Percentiles rank a stretch among this genome's conserved stretches.
phyloP scores from a whole-genome alignment of 2,797 vertebrate species.

The Poeciliopsis paucimaculata region DNA sequence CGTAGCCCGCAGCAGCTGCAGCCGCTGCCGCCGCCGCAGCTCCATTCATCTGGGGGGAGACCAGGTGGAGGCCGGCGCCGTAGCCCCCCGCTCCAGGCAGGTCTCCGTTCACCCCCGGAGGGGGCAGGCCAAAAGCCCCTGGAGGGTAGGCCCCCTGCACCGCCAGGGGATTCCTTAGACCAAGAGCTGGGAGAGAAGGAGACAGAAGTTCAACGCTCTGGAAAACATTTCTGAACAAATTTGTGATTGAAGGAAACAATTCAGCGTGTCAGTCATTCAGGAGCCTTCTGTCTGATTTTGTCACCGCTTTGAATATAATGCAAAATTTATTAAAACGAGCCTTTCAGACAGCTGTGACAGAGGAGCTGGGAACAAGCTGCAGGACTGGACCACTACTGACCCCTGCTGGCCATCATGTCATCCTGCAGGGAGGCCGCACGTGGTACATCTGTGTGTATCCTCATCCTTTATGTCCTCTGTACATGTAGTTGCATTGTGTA shows the following conservation, averaged over 20 bases:
- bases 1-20: slow-evolving; percentile 79
- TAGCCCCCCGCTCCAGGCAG: slow-evolving; percentile 80
- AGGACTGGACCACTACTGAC: slow-evolving; percentile 76
- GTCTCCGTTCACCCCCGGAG: slow-evolving; percentile 87
- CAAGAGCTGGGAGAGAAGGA: slow-evolving; percentile 77
- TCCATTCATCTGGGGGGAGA: slow-evolving; percentile 88
- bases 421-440: slow-evolving; percentile 29
- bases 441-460: not conserved
- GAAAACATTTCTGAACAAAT: slow-evolving; percentile 9
- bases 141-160: slow-evolving; percentile 88
- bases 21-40: slow-evolving; percentile 71
- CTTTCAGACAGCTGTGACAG: slow-evolving; percentile 48
- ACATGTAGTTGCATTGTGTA: slow-evolving; percentile 33
- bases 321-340: slow-evolving; percentile 24
- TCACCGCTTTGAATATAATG: slow-evolving; percentile 5
- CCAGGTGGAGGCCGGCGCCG: slow-evolving; percentile 83
- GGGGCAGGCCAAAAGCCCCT: slow-evolving; percentile 85
- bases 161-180: slow-evolving; percentile 86
- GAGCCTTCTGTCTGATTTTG: slow-evolving; percentile 4
- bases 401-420: slow-evolving; percentile 71
- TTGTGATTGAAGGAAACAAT: slow-evolving; percentile 16
- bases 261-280: not conserved
- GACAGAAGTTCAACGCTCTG: slow-evolving; percentile 1
- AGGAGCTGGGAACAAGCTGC: slow-evolving; percentile 51
- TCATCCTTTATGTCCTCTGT: slow-evolving; percentile 18